phyloP scores from a whole-genome alignment of 2,113 vertebrate genomes.

The Microtus oregoni region DNA sequence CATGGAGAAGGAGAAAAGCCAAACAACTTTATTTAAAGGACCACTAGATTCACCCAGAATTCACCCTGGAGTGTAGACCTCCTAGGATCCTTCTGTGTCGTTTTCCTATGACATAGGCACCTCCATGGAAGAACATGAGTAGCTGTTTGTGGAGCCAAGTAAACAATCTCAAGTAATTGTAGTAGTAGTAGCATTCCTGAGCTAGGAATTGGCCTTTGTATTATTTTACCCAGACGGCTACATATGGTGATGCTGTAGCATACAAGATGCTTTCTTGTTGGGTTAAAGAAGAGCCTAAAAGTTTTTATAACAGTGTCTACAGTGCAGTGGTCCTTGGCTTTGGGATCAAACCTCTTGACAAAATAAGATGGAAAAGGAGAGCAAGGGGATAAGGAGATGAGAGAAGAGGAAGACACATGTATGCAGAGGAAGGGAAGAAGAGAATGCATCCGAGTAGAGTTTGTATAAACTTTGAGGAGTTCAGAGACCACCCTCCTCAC shows the following conservation, averaged over 20 bases:
- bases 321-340: slow-evolving; percentile 47
- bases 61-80: neutral
- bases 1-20: neutral
- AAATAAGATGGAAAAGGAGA: neutral
- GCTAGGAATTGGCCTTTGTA: neutral
- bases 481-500: neutral
- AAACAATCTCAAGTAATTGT: neutral
- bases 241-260: neutral
- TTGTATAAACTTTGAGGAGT: slow-evolving; percentile 33
- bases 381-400: neutral
- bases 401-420: neutral
- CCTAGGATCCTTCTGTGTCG: neutral
- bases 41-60: neutral
- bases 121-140: neutral
- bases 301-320: slow-evolving; percentile 27
- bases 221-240: neutral
- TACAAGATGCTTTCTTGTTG: neutral
- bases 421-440: neutral
- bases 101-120: slow-evolving; percentile 11
- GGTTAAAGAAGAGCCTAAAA: neutral
- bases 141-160: neutral
- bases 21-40: slow-evolving; percentile 10
- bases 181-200: neutral
- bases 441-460: neutral
- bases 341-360: neutral